Evolutionary conservation across 2,888 invertebrate species (phyloP).

Genomic region (Acanthosoma haemorrhoidale): DNA sequence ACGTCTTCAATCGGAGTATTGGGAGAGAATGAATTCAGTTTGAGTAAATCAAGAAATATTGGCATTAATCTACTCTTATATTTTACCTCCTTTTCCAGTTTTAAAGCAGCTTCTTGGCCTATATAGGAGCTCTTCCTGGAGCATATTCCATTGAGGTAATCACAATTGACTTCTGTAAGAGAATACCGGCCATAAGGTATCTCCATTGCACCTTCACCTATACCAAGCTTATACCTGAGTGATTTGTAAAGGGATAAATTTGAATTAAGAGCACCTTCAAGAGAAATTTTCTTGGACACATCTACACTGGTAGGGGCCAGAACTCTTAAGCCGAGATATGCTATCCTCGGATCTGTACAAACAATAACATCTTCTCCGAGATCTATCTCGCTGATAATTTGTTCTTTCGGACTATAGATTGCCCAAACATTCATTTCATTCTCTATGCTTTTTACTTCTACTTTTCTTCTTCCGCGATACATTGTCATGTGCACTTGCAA

Average conservation of each 20-base stretch:
- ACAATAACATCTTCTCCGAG: conserved; percentile 29
- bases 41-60: neutral
- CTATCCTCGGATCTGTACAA: conserved; percentile 34
- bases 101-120: conserved; percentile 22
- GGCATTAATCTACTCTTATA: conserved; percentile 31
- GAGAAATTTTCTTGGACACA: neutral
- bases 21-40: neutral
- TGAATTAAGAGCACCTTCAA: neutral
- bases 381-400: conserved; percentile 24
- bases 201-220: conserved; percentile 35
- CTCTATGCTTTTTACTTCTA: conserved; percentile 32
- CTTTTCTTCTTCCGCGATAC: conserved; percentile 10
- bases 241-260: neutral
- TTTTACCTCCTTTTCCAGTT: neutral
- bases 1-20: conserved; percentile 35
- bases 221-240: conserved; percentile 32
- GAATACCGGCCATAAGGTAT: conserved; percentile 34
- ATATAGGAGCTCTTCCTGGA: conserved; percentile 28
- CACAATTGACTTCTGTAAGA: conserved; percentile 34
- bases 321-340: conserved; percentile 31
- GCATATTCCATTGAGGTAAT: conserved; percentile 33
- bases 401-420: conserved; percentile 25
- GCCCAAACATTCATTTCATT: conserved; percentile 35
- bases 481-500: conserved; percentile 30
- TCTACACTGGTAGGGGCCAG: conserved; percentile 27